Conservation (phyloP, 2,888 invertebrate species). For the Plebejus argus region DNA sequence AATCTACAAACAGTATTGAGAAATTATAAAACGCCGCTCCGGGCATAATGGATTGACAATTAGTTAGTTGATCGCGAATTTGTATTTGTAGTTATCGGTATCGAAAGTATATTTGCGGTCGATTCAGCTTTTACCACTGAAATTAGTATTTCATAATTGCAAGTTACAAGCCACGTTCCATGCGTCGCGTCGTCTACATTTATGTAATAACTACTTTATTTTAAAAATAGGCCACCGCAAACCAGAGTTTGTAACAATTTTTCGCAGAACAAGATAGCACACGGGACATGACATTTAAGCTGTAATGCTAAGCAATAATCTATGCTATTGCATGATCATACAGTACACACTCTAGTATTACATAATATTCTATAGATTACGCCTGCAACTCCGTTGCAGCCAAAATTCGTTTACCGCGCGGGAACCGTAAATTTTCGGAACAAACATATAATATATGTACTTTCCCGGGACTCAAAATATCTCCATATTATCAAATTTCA, state of each 20-base stretch:
- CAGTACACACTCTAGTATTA: too few relatives aligned
- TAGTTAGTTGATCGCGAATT: background rate
- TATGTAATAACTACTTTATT: background rate
- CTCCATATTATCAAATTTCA: too few relatives aligned
- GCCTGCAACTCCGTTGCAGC: too few relatives aligned
- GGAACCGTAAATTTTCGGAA: too few relatives aligned
- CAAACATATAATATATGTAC: too few relatives aligned
- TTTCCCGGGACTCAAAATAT: too few relatives aligned
- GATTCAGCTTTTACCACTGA: background rate
- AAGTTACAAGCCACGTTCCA: background rate
- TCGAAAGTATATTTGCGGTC: background rate
- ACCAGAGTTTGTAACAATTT: background rate
- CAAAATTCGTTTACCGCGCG: too few relatives aligned
- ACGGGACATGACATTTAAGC: background rate
- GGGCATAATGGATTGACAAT: constrained; percentile 1
- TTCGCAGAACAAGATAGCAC: background rate
- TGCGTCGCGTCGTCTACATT: too few relatives aligned
- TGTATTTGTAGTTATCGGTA: background rate
- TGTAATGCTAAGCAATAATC: background rate
- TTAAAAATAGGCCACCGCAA: background rate
- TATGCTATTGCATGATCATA: too few relatives aligned
- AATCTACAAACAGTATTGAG: constrained; percentile 56
- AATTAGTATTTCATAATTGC: background rate
- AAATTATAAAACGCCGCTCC: constrained; percentile 44
- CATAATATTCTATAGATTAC: too few relatives aligned